These are phyloP conservation scores for Cantharis rustica DNA, from an alignment of 2,888 invertebrate species.

Conservation along the genomic window DNA sequence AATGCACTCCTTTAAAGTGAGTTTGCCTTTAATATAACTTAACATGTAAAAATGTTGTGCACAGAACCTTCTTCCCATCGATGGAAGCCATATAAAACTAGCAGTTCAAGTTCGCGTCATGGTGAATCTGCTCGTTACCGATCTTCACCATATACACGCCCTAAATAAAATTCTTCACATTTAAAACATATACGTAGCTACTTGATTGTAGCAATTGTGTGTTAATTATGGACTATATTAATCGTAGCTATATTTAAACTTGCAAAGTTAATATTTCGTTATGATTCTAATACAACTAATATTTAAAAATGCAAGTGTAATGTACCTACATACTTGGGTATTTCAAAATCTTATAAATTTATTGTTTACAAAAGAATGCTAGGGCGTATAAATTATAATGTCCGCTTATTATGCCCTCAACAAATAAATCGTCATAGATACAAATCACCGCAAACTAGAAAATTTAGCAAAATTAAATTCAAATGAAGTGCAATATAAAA, in stretches of 20 bases:
- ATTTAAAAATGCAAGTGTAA: not conserved
- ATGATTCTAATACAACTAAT: not conserved
- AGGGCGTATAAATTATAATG: too few relatives aligned
- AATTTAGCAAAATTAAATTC: too few relatives aligned
- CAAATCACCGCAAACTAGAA: too few relatives aligned
- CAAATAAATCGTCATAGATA: too few relatives aligned
- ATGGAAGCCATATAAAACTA: constrained; percentile 63
- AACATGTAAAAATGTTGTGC: constrained; percentile 40
- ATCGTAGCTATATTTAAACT: not conserved
- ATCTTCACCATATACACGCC: constrained; percentile 63
- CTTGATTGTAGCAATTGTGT: not conserved
- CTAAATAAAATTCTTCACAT: constrained; percentile 55
- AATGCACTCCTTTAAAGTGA: constrained; percentile 2
- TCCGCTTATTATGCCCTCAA: too few relatives aligned
- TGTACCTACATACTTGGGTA: not conserved
- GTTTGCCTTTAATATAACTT: constrained; percentile 10
- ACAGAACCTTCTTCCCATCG: constrained; percentile 62
- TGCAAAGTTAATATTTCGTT: not conserved
- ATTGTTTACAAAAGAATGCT: not conserved
- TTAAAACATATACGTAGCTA: not conserved
- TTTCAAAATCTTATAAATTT: not conserved
- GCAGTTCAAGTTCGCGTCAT: constrained; percentile 58
- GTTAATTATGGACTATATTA: not conserved
- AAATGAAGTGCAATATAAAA: too few relatives aligned
- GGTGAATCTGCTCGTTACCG: constrained; percentile 61